phyloP scores from a whole-genome alignment of 2,797 vertebrate genomes.

The Rhynchonycteris naso region DNA sequence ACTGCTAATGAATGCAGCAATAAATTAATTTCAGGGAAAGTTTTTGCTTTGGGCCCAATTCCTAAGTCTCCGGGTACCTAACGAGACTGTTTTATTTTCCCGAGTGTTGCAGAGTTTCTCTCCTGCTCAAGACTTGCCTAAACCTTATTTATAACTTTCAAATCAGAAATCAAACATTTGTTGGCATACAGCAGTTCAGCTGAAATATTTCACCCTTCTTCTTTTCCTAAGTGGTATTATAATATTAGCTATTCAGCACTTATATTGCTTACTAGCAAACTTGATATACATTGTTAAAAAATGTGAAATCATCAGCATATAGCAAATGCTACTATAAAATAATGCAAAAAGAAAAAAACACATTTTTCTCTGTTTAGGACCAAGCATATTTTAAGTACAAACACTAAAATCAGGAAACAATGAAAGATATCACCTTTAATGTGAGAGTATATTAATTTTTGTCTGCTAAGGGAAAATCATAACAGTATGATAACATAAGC shows the following conservation, averaged over 20 bases:
- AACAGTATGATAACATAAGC: neutral
- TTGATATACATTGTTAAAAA: neutral
- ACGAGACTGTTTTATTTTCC: neutral
- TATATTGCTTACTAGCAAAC: neutral
- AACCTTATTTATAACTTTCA: neutral
- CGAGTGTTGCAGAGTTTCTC: neutral
- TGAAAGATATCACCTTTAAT: neutral
- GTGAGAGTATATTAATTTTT: neutral
- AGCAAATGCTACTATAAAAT: neutral
- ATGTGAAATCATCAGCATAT: neutral
- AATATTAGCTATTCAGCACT: neutral
- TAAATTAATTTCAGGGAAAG: conserved; percentile 59
- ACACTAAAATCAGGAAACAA: neutral
- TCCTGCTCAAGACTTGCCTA: neutral
- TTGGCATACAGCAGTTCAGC: neutral
- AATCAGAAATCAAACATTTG: neutral
- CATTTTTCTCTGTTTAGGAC: neutral
- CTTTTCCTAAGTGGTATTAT: neutral
- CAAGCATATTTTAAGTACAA: neutral
- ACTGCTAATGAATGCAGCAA: neutral
- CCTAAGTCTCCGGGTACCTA: neutral
- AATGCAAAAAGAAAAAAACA: neutral
- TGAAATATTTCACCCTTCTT: neutral
- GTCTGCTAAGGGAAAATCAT: neutral
- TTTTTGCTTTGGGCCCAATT: neutral